Evolutionary conservation across 2,888 invertebrate genomes (phyloP).

Genomic region (Gastracanthus pulcherrimus): DNA sequence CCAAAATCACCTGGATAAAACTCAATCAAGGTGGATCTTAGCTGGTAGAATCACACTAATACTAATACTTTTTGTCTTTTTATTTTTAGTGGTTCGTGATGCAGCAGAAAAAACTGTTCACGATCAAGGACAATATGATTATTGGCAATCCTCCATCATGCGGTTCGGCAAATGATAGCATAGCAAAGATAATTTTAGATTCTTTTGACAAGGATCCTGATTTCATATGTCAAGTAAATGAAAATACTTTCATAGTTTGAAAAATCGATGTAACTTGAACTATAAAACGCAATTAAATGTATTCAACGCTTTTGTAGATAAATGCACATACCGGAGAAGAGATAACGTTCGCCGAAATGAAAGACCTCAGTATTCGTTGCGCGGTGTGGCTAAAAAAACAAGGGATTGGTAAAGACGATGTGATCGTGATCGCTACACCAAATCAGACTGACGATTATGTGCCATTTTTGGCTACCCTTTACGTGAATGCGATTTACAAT

Average conservation of each 20-base stretch:
- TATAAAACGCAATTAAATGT: no score
- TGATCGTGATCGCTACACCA: conserved; percentile 64
- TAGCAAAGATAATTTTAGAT: background rate
- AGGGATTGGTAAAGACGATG: conserved; percentile 63
- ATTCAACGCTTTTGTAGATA: conserved; percentile 58
- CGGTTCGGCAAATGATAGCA: background rate
- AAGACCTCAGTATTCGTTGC: conserved; percentile 66
- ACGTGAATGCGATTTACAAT: conserved; percentile 66
- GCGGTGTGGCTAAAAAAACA: conserved; percentile 68
- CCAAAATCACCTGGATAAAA: no score
- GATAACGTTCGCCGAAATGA: conserved; percentile 62
- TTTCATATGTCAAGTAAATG: conserved; percentile 35
- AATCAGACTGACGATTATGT: conserved; percentile 65
- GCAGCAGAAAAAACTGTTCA: background rate
- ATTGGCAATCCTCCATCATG: background rate
- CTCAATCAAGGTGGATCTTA: no score
- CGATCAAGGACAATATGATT: conserved; percentile 17
- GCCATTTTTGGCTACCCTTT: conserved; percentile 65
- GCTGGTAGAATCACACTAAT: background rate
- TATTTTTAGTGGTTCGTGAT: background rate
- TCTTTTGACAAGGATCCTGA: conserved; percentile 13
- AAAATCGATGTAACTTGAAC: no score
- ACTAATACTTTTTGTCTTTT: background rate
- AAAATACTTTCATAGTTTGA: background rate
- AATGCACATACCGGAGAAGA: conserved; percentile 61